Conservation (phyloP, 2,888 invertebrate species). For the Pachliopta kotzebuea region DNA sequence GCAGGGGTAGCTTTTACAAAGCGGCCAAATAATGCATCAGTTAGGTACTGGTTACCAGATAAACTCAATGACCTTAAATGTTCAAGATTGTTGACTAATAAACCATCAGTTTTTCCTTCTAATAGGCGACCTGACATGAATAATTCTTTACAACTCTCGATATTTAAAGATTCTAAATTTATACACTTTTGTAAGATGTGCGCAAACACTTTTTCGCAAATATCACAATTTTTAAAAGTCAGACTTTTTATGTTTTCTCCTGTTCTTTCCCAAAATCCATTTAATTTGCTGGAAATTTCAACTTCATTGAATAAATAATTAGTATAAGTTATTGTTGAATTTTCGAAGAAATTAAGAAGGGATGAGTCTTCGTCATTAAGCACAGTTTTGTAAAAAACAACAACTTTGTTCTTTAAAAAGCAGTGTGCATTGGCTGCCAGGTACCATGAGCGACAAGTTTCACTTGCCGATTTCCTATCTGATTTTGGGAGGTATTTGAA, state of each 20-base stretch:
- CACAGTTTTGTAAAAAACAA: slow-evolving; percentile 68
- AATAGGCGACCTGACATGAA: slow-evolving; percentile 87
- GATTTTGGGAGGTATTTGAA: slow-evolving; percentile 83
- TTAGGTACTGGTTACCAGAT: slow-evolving; percentile 85
- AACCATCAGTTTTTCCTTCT: slow-evolving; percentile 80
- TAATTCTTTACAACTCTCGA: slow-evolving; percentile 84
- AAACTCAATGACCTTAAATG: slow-evolving; percentile 82
- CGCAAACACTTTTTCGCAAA: slow-evolving; percentile 83
- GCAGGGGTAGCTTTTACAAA: slow-evolving; percentile 81
- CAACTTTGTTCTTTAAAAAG: slow-evolving; percentile 75
- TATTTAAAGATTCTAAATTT: slow-evolving; percentile 79
- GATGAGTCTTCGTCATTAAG: slow-evolving; percentile 62
- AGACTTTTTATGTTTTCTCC: slow-evolving; percentile 80
- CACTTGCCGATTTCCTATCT: slow-evolving; percentile 83
- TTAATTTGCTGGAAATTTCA: slow-evolving; percentile 72
- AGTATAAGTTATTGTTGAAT: slow-evolving; percentile 63
- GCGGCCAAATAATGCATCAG: slow-evolving; percentile 86
- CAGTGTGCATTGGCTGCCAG: slow-evolving; percentile 83
- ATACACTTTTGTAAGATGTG: slow-evolving; percentile 79
- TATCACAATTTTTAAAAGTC: slow-evolving; percentile 81
- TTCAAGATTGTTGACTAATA: slow-evolving; percentile 65
- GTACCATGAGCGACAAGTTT: slow-evolving; percentile 84
- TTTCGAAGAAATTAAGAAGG: slow-evolving; percentile 62
- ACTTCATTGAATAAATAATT: slow-evolving; percentile 79
- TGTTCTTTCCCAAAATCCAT: slow-evolving; percentile 79